phyloP scores from a whole-genome alignment of 2,113 vertebrate species.

The Tupaia chinensis region DNA sequence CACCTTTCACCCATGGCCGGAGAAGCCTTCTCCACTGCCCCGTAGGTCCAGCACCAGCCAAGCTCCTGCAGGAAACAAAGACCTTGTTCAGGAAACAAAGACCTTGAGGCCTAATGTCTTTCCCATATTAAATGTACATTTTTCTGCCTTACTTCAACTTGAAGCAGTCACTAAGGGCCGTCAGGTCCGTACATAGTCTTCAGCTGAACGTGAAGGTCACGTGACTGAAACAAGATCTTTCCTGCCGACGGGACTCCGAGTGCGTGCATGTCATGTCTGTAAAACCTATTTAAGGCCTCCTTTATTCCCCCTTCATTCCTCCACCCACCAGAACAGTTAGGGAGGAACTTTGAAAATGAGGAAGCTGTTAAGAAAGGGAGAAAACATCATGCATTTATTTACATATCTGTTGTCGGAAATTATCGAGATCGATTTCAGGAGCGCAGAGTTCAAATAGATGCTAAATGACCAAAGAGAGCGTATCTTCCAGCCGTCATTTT shows the following conservation, averaged over 20 bases:
- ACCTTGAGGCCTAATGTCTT: constrained; percentile 25
- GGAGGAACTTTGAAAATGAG: constrained; percentile 49
- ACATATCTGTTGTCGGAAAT: constrained; percentile 56
- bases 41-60: not conserved
- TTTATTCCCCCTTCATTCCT: not conserved
- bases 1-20: not conserved
- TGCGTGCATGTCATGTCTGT: constrained; percentile 40
- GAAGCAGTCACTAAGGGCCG: constrained; percentile 51
- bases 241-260: constrained; percentile 57
- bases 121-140: constrained; percentile 62
- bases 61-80: not conserved
- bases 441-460: not conserved
- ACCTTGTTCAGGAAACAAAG: constrained; percentile 48
- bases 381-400: constrained; percentile 57
- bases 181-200: constrained; percentile 43
- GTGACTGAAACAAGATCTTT: constrained; percentile 71
- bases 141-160: constrained; percentile 62
- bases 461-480: constrained; percentile 10
- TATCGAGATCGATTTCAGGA: constrained; percentile 46
- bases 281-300: constrained; percentile 62
- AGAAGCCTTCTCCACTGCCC: not conserved
- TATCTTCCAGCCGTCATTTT: constrained; percentile 1
- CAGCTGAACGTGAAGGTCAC: constrained; percentile 44
- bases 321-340: not conserved
- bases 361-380: constrained; percentile 36